Conservation (phyloP, 2,113 vertebrate species). For the Tetraodon nigroviridis region DNA sequence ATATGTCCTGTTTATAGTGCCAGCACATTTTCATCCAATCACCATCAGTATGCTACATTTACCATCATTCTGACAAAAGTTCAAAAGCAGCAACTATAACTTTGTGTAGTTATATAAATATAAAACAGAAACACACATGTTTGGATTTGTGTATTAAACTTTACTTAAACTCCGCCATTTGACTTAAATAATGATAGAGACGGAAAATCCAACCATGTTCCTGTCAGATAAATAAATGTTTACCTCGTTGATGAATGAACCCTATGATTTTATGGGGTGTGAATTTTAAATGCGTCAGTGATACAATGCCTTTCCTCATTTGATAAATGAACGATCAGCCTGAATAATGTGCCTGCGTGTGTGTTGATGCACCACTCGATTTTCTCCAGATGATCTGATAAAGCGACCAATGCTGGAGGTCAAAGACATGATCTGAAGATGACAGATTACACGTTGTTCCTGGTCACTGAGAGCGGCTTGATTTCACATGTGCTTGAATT, state of each 20-base stretch:
- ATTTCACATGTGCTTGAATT: slow-evolving; percentile 24
- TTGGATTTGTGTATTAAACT: too few species aligned
- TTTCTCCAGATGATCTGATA: slow-evolving; percentile 22
- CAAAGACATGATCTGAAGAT: slow-evolving; percentile 44
- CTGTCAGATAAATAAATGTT: slow-evolving; percentile 12
- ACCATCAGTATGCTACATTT: neutral
- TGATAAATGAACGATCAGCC: slow-evolving; percentile 18
- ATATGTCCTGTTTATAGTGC: too few species aligned
- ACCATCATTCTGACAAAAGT: too few species aligned
- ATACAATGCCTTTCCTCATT: neutral
- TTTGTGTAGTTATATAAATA: too few species aligned
- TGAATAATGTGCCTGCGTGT: slow-evolving; percentile 39
- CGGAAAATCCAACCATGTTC: neutral
- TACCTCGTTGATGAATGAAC: slow-evolving; percentile 30
- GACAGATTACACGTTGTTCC: slow-evolving; percentile 33
- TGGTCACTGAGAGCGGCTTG: slow-evolving; percentile 7
- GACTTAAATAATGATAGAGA: neutral
- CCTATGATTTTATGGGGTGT: neutral
- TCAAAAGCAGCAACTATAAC: too few species aligned
- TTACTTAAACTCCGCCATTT: too few species aligned
- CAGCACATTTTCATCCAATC: neutral
- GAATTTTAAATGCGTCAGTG: slow-evolving; percentile 18
- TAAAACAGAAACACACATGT: too few species aligned
- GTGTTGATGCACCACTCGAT: slow-evolving; percentile 23
- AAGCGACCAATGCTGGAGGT: slow-evolving; percentile 39